phyloP scores from a whole-genome alignment of 1,140 invertebrate species.

The Dolichoris vasculosae region DNA sequence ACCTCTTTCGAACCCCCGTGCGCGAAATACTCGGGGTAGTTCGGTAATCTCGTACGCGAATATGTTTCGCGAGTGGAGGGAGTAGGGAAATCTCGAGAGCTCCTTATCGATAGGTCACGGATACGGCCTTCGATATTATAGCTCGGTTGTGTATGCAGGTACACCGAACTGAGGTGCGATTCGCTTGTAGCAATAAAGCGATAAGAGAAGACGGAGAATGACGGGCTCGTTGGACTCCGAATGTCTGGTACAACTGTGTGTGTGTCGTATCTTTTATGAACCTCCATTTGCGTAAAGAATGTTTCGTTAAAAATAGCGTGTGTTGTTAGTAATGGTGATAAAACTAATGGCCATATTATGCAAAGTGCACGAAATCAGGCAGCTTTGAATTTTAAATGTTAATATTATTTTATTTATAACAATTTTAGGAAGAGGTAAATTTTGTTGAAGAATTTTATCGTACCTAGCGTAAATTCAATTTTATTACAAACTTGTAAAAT shows the following conservation, averaged over 20 bases:
- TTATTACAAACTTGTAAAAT: no score
- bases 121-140: conserved; percentile 19
- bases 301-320: neutral
- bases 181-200: conserved; percentile 30
- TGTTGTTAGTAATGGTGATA: no score
- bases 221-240: no score
- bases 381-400: no score
- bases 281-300: neutral
- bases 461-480: no score
- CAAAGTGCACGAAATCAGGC: no score
- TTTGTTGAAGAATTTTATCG: no score
- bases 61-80: neutral
- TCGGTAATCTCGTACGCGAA: neutral
- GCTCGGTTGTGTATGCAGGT: neutral
- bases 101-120: conserved; percentile 33
- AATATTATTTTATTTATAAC: no score
- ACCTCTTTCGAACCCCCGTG: neutral
- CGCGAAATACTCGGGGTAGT: neutral
- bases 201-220: neutral
- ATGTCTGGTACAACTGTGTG: no score
- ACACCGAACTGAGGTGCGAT: conserved; percentile 12
- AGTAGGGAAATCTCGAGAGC: neutral
- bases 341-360: no score
- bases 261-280: neutral
- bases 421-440: no score